These are phyloP conservation scores for Melanotaenia parkinsoni DNA, from an alignment of 2,797 vertebrate species.

Conservation along the genomic window DNA sequence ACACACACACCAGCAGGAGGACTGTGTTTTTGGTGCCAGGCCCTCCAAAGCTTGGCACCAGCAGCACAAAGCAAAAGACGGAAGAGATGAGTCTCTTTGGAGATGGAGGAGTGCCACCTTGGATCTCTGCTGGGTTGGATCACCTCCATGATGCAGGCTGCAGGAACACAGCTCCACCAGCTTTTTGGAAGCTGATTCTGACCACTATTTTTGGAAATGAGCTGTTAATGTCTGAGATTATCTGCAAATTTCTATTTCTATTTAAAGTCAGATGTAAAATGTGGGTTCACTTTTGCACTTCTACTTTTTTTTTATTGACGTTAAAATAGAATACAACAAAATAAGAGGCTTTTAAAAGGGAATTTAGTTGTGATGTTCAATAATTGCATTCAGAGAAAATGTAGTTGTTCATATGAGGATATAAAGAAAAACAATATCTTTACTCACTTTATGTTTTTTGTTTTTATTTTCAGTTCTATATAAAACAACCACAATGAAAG, in stretches of 20 bases:
- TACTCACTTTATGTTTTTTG: neutral
- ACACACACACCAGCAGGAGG: constrained; percentile 47
- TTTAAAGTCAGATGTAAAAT: neutral
- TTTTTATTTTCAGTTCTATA: too few species aligned
- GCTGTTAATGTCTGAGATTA: constrained; percentile 12
- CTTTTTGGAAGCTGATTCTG: constrained; percentile 25
- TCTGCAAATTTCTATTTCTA: constrained; percentile 11
- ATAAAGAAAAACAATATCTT: neutral
- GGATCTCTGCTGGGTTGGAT: constrained; percentile 51
- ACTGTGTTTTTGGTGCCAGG: constrained; percentile 41
- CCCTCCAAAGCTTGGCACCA: constrained; percentile 62
- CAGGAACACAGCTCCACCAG: constrained; percentile 25
- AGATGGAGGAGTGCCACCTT: constrained; percentile 61
- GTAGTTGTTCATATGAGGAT: too few species aligned
- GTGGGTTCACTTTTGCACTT: neutral
- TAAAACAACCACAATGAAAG: neutral
- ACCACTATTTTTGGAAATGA: constrained; percentile 30
- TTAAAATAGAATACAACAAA: too few species aligned
- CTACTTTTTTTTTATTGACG: neutral
- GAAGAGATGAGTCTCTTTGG: constrained; percentile 49
- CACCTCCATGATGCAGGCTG: constrained; percentile 43
- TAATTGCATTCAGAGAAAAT: neutral
- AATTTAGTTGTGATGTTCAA: too few species aligned
- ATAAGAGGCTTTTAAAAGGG: neutral
- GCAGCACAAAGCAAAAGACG: constrained; percentile 37